phyloP scores from a whole-genome alignment of 2,113 vertebrate species.

The Albula glossodonta region DNA sequence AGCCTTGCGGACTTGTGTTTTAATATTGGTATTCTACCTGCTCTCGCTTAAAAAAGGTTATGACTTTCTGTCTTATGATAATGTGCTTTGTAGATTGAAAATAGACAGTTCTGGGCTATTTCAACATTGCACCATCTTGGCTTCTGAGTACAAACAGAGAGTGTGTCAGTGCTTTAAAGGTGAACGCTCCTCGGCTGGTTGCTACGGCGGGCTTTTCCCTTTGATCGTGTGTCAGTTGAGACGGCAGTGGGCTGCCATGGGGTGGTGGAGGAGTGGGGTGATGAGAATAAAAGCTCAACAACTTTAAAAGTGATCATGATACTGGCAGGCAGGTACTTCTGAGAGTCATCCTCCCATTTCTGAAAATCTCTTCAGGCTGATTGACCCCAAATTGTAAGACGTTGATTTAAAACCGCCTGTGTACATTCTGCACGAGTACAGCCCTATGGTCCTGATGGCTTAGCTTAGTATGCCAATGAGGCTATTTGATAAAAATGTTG shows the following conservation, averaged over 20 bases:
- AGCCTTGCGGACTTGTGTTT: neutral
- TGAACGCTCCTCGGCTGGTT: neutral
- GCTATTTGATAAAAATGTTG: neutral
- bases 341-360: neutral
- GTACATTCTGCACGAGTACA: neutral
- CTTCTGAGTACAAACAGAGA: neutral
- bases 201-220: neutral
- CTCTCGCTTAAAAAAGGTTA: neutral
- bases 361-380: neutral
- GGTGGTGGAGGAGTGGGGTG: neutral
- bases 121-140: neutral
- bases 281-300: neutral
- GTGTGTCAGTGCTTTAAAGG: neutral
- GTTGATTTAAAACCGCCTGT: neutral
- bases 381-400: neutral
- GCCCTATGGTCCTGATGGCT: neutral
- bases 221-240: neutral
- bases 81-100: neutral
- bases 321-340: conserved; percentile 1
- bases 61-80: neutral
- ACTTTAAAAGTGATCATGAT: conserved; percentile 1
- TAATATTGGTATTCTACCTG: neutral
- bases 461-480: neutral
- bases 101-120: neutral
- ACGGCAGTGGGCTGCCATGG: neutral